These are phyloP conservation scores for Ormyrus thymus DNA, from an alignment of 2,888 invertebrate genomes.

Conservation along the genomic window DNA sequence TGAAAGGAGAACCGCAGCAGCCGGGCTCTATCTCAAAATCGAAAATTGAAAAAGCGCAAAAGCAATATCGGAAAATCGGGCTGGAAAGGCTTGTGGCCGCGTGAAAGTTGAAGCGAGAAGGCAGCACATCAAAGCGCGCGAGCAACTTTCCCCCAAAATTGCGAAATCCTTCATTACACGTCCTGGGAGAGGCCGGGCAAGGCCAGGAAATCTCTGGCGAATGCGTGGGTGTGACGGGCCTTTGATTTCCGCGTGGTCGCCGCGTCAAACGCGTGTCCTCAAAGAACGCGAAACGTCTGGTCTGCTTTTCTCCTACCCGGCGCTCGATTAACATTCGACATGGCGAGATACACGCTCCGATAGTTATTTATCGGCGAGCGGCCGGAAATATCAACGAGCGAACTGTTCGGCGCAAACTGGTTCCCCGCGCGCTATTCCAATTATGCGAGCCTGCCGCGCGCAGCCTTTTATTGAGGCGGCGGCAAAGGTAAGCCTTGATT, in stretches of 20 bases:
- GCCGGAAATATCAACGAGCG: slow-evolving; percentile 45
- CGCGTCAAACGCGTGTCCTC: slow-evolving; percentile 40
- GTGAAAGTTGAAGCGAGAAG: slow-evolving; percentile 3
- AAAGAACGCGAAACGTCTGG: neutral
- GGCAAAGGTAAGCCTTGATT: neutral
- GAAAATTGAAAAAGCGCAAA: slow-evolving; percentile 21
- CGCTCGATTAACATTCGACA: slow-evolving; percentile 43
- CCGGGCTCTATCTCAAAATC: too few relatives aligned
- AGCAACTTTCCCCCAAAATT: slow-evolving; percentile 45
- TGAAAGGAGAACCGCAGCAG: too few relatives aligned
- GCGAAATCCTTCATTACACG: slow-evolving; percentile 52
- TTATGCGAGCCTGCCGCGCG: neutral
- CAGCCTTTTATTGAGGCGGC: neutral
- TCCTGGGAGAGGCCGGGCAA: neutral
- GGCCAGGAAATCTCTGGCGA: slow-evolving; percentile 2
- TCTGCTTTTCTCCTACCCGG: slow-evolving; percentile 3
- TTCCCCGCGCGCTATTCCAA: slow-evolving; percentile 19
- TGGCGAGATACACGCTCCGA: neutral
- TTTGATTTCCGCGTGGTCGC: slow-evolving; percentile 46
- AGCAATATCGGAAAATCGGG: slow-evolving; percentile 46
- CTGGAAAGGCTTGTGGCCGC: slow-evolving; percentile 1
- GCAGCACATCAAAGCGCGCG: slow-evolving; percentile 38
- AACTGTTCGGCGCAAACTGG: slow-evolving; percentile 15
- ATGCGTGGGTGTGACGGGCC: slow-evolving; percentile 51
- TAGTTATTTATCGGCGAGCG: slow-evolving; percentile 36